These are phyloP conservation scores for Neofelis nebulosa DNA, from an alignment of 2,113 vertebrate species.

Conservation along the genomic window DNA sequence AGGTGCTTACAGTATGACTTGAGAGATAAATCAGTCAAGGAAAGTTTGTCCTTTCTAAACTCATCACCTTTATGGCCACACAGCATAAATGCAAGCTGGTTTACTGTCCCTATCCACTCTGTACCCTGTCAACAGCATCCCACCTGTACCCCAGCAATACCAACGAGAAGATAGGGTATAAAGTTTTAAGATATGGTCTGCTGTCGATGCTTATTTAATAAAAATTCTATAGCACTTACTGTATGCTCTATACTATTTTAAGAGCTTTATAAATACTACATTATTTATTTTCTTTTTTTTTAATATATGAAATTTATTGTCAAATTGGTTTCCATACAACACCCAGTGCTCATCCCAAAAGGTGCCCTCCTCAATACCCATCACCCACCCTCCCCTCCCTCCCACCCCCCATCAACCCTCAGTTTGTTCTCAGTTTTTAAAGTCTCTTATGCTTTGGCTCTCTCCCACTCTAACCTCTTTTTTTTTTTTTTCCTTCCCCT, in stretches of 20 bases:
- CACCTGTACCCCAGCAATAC: neutral
- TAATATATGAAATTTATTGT: too few species aligned
- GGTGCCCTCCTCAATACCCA: too few species aligned
- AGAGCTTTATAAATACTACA: neutral
- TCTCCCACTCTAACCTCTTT: too few species aligned
- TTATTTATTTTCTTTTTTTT: neutral
- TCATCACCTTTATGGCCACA: neutral
- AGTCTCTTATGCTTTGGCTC: too few species aligned
- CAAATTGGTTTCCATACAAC: too few species aligned
- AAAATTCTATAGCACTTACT: neutral
- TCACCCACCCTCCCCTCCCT: too few species aligned
- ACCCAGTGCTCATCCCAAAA: too few species aligned
- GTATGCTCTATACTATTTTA: neutral
- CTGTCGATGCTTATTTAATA: neutral
- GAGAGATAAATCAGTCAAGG: neutral
- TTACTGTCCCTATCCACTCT: neutral
- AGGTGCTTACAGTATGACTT: neutral
- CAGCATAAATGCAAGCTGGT: neutral
- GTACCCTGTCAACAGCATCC: neutral
- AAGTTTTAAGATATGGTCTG: neutral
- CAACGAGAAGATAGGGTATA: neutral
- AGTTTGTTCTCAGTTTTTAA: too few species aligned
- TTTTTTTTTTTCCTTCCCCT: too few species aligned
- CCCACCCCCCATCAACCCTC: too few species aligned
- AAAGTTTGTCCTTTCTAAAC: neutral